Evolutionary conservation across 23 tunicate genomes (phyloP), one percentile per base, ranked within the genome.

Genomic region (Ciona savignyi): DNA sequence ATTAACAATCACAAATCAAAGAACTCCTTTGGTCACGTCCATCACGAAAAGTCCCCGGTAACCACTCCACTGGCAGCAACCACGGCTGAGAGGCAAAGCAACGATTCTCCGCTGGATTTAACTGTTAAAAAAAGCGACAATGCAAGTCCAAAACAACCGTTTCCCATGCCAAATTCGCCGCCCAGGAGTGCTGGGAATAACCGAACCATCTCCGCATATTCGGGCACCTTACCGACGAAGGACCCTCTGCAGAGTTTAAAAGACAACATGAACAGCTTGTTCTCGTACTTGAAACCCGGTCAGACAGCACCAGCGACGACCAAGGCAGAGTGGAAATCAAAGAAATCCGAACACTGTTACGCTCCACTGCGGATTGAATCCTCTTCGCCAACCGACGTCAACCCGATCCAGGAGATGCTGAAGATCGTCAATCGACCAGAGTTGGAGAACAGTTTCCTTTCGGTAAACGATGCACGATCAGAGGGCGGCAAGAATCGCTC

Each of bases 351-450:
- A 21, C n/a, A n/a, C n/a, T n/a, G n/a, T n/a, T 30, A 68, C 73
- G 31, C 67, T 22, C 34, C 77, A 3, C 22, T 63, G 67, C 26
- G 4, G 15, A 63, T 63, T 63, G 67, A 22, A 4, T 4, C 70
- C 26, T n/a, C n/a, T n/a, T 4, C 42, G 73, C 29, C 77, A 11
- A 22, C 26, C 64, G 34, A 32, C 6, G 31, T 91, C 24, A 71
- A 91, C 62, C 97, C 97, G n/a, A 77, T 91, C 19, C 70, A 72
- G 71, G 97, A 91, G 31, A 91, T 91, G 76, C 65, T 66, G 27
- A 80, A 77, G 49, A 91, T 91, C 30, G 97, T 91, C 48, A 85
- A 85, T 77, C 65, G 68, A 48, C 76, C 91, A 0, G 82, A 85
- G 4, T 65, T 66, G 74, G 69, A 32, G 22, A 25, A 30, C 27